Conservation (phyloP, 1,140 invertebrate species). For the Eupristina koningsbergeri region DNA sequence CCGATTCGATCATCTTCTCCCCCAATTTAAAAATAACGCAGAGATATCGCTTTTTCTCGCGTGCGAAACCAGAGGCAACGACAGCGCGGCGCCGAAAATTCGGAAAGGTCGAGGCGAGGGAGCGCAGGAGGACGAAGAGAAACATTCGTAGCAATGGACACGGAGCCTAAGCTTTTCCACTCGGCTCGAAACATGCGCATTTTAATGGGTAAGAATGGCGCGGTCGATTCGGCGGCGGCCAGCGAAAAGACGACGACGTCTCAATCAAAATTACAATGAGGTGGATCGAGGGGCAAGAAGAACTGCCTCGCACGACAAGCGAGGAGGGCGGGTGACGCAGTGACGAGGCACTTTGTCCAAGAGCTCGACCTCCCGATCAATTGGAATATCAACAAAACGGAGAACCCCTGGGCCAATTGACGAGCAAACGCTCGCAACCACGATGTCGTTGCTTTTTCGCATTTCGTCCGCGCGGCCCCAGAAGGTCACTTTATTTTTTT, state of each 20-base stretch:
- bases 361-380: constrained; percentile 1
- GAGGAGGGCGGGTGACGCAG: not conserved
- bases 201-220: not conserved
- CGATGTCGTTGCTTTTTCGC: constrained; percentile 54
- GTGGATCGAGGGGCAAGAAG: not conserved
- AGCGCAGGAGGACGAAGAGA: no score
- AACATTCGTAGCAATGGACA: no score
- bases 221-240: not conserved
- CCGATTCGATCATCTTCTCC: no score
- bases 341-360: constrained; percentile 21
- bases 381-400: constrained; percentile 63
- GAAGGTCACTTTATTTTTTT: constrained; percentile 43
- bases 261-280: not conserved
- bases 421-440: no score
- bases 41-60: no score
- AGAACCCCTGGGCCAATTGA: constrained; percentile 61
- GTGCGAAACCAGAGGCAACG: no score
- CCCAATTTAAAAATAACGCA: no score
- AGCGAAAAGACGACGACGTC: not conserved
- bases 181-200: not conserved
- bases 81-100: no score
- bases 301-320: not conserved
- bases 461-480: constrained; percentile 23
- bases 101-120: no score
- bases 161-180: no score